Evolutionary conservation across 2,113 vertebrate genomes (phyloP).

Genomic region (Cottus gobio): DNA sequence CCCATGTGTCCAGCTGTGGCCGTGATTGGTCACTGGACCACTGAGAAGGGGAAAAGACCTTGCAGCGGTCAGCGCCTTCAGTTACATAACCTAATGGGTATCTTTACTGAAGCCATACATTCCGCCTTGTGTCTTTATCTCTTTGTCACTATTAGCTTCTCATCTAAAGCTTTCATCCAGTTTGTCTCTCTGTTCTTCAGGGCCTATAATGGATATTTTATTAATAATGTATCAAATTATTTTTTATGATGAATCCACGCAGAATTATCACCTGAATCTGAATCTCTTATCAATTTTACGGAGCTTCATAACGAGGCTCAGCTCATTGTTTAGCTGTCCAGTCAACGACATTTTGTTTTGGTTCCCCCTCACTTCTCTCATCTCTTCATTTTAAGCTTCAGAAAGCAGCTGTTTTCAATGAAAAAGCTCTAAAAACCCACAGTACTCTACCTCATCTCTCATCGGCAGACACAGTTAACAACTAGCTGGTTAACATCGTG

Average conservation of each 20-base stretch:
- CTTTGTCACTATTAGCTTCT: neutral
- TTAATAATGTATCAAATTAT: neutral
- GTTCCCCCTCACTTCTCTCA: neutral
- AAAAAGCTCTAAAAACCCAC: neutral
- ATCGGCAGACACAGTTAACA: neutral
- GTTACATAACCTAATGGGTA: constrained; percentile 44
- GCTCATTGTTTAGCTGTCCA: neutral
- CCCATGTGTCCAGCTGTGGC: constrained; percentile 44
- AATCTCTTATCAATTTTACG: neutral
- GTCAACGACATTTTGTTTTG: neutral
- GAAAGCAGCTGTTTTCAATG: neutral
- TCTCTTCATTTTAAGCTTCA: neutral
- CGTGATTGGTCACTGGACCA: constrained; percentile 64
- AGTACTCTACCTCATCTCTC: neutral
- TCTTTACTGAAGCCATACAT: constrained; percentile 42
- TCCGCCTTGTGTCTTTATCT: constrained; percentile 38
- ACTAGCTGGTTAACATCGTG: neutral
- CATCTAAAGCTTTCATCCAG: neutral
- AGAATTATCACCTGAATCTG: neutral
- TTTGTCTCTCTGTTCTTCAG: neutral
- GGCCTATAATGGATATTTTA: neutral
- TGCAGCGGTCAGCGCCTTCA: constrained; percentile 58
- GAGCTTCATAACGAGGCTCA: neutral
- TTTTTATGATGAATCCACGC: neutral
- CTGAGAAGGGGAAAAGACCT: constrained; percentile 53